phyloP scores from a whole-genome alignment of 1,140 invertebrate species.

The Philaenus spumarius region DNA sequence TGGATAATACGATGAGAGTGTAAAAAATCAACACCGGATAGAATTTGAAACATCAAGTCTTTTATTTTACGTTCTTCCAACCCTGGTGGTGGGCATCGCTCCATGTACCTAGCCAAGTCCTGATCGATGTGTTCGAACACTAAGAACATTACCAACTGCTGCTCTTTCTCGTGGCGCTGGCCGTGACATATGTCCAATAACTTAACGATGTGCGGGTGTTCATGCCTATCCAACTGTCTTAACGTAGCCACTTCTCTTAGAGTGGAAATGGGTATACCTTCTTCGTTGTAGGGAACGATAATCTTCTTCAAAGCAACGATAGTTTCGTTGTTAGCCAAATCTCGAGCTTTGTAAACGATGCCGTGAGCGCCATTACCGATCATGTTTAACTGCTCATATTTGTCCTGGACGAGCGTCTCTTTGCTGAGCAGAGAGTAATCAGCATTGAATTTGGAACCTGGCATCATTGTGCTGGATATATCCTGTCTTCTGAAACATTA shows the following conservation, averaged over 20 bases:
- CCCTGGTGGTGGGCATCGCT: constrained; percentile 59
- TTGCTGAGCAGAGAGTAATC: background rate
- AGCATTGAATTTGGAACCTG: constrained; percentile 9
- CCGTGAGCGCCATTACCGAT: constrained; percentile 75
- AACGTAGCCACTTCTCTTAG: constrained; percentile 83
- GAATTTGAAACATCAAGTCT: constrained; percentile 79
- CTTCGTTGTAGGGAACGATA: constrained; percentile 71
- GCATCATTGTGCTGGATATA: constrained; percentile 1
- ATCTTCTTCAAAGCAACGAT: constrained; percentile 91
- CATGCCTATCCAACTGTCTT: constrained; percentile 76
- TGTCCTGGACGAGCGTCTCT: constrained; percentile 28
- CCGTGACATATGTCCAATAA: constrained; percentile 90
- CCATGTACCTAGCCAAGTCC: constrained; percentile 75
- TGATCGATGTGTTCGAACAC: constrained; percentile 97
- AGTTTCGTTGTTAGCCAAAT: constrained; percentile 64
- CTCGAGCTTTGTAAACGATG: constrained; percentile 83
- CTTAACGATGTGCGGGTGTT: constrained; percentile 91
- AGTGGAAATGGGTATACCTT: constrained; percentile 81
- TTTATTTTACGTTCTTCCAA: constrained; percentile 64
- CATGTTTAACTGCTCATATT: constrained; percentile 54
- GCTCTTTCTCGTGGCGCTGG: constrained; percentile 57
- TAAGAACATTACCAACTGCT: constrained; percentile 75
- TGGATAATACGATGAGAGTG: constrained; percentile 88
- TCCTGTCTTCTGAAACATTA: too few relatives aligned
- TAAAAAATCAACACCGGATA: constrained; percentile 91